Percentiles rank a stretch among this genome's conserved stretches.
phyloP scores from a whole-genome alignment of 2,113 vertebrate species.

The Catagonus wagneri region DNA sequence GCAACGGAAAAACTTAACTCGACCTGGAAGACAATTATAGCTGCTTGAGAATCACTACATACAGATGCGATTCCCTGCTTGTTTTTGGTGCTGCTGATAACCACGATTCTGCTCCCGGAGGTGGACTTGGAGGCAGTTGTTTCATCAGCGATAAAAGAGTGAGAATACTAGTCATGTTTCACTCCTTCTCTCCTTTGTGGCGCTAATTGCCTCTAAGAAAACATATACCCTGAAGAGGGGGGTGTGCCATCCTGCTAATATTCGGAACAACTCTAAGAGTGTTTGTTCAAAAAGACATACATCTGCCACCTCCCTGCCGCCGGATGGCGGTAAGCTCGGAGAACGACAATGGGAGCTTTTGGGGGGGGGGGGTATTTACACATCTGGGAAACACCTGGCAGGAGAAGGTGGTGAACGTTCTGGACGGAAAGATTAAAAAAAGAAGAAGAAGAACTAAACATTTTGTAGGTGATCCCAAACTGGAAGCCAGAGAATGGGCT shows the following conservation, averaged over 20 bases:
- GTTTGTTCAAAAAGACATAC: slow-evolving; percentile 56
- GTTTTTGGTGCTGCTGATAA: neutral
- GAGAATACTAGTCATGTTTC: neutral
- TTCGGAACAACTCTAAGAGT: slow-evolving; percentile 67
- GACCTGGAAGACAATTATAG: neutral
- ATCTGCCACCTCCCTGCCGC: slow-evolving; percentile 65
- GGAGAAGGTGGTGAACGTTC: slow-evolving; percentile 15
- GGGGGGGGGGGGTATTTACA: slow-evolving; percentile 65
- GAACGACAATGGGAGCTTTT: slow-evolving; percentile 50
- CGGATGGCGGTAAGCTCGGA: slow-evolving; percentile 53
- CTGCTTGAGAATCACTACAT: neutral
- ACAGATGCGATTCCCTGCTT: neutral
- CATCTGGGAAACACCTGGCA: slow-evolving; percentile 83
- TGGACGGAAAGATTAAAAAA: neutral
- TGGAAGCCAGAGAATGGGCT: slow-evolving; percentile 1
- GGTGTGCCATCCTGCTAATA: neutral
- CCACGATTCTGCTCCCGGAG: neutral
- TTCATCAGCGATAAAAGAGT: neutral
- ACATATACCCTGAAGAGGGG: neutral
- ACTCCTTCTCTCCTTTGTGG: neutral
- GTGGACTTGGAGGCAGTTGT: neutral
- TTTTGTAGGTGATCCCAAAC: slow-evolving; percentile 45
- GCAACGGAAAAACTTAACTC: neutral
- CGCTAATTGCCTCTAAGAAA: neutral
- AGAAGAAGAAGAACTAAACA: neutral